Evolutionary conservation across 2,888 invertebrate species (phyloP), one percentile per base, ranked within the genome.

Genomic region (Acrobasis suavella): DNA sequence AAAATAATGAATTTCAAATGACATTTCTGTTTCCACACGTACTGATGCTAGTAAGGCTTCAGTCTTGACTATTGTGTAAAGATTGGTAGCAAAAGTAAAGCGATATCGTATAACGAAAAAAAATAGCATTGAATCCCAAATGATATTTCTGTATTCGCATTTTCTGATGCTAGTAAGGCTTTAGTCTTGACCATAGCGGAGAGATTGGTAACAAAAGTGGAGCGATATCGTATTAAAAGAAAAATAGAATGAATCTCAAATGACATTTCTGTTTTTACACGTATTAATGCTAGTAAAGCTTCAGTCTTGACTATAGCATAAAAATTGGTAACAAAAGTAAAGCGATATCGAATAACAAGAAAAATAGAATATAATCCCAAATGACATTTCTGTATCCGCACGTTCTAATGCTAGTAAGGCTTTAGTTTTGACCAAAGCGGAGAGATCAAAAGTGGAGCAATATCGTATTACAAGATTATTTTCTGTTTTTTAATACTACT

Each of bases 1-100:
- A 62, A 55, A 46, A 50, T 50, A 50, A 71, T 69, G 70, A 70
- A 73, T 73, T 70, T 69, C 67, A 66, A 71, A 78, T 62, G 55
- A 62, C 55, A 50, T 55, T 55, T 55, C 55, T 54, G 46, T 62
- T 60, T 50, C 8, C 5, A 7, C 32, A 32, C 32, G 32, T 32
- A 16, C 7, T 22, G 50, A 38, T 16, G 39, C 16, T 39, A 59
- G 59, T 60, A 17, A 17, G 42, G 56, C 39, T 56, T 46, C n/a
- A 17, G 14, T 17, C 16, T 38, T 55, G 16, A 22, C 10, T 7
- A 22, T 17, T 38, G 38, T n/a, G 37, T 37, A 52, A 0, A 42
- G 42, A 10, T 12, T 12, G 2, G 14, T 42, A 42, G 46, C 22
- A 12, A 12, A 42, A 12, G 7, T 14, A 8, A 8, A 32, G 32